phyloP scores from a whole-genome alignment of 2,888 invertebrate species.

The Caenorhabditis doughertyi region DNA sequence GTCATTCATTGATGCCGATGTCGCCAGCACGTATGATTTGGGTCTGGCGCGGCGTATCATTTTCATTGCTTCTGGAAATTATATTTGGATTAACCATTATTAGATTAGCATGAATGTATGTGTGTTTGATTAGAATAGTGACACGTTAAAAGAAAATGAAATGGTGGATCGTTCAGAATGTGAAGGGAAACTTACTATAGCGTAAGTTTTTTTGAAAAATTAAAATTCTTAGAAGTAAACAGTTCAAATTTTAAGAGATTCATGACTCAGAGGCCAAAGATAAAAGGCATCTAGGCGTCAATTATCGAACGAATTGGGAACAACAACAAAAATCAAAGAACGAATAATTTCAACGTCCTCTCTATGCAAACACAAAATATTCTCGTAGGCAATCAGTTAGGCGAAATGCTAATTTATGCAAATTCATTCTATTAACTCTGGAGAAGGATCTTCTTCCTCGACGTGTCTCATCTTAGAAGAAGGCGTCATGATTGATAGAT shows the following conservation, averaged over 20 bases:
- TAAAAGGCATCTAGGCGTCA: too few species aligned
- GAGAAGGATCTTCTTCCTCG: not conserved
- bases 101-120: not conserved
- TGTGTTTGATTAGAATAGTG: conserved; percentile 28
- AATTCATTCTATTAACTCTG: conserved; percentile 30
- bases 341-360: not conserved
- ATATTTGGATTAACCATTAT: not conserved
- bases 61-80: conserved; percentile 68
- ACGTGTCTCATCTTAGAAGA: not conserved
- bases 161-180: conserved; percentile 6
- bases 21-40: conserved; percentile 76
- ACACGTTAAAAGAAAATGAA: not conserved
- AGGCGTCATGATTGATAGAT: conserved; percentile 36
- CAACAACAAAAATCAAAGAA: not conserved
- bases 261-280: too few species aligned
- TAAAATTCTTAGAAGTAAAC: too few species aligned
- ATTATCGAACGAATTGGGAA: too few species aligned
- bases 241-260: too few species aligned
- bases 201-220: too few species aligned
- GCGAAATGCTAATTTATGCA: conserved; percentile 31
- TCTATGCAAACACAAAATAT: not conserved
- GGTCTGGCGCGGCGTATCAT: conserved; percentile 74
- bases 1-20: conserved; percentile 70
- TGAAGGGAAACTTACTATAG: not conserved
- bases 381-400: not conserved